phyloP scores from a whole-genome alignment of 2,797 vertebrate genomes.

The Monodelphis domestica region DNA sequence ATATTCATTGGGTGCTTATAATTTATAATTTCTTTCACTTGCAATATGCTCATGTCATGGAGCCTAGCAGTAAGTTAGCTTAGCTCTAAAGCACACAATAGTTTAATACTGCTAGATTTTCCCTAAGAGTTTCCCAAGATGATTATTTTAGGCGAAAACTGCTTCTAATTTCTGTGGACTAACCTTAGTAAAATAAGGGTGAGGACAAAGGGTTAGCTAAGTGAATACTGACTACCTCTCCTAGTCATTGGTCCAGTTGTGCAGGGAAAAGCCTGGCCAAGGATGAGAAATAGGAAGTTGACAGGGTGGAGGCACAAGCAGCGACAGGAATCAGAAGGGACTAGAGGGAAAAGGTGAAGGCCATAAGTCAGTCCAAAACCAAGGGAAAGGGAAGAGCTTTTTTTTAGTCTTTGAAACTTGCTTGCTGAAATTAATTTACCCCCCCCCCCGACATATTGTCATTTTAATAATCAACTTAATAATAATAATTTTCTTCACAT shows the following conservation, averaged over 20 bases:
- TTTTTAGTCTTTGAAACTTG: neutral
- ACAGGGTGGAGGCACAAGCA: neutral
- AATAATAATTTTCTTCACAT: neutral
- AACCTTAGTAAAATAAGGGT: constrained; percentile 20
- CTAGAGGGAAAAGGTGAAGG: neutral
- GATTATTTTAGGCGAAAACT: constrained; percentile 34
- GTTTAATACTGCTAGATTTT: constrained; percentile 7
- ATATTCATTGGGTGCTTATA: constrained; percentile 33
- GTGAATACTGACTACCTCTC: neutral
- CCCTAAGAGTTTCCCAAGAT: constrained; percentile 39
- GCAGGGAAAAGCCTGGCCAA: neutral
- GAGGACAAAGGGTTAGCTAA: constrained; percentile 17
- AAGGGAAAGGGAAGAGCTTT: neutral
- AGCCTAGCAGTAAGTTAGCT: constrained; percentile 28
- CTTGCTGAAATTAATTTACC: neutral
- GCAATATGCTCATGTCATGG: constrained; percentile 30
- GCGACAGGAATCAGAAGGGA: neutral
- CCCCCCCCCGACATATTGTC: neutral
- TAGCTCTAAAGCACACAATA: constrained; percentile 12
- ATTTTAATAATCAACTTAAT: neutral
- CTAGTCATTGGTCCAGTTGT: neutral
- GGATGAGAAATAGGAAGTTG: neutral
- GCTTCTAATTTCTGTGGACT: constrained; percentile 19
- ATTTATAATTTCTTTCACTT: constrained; percentile 63
- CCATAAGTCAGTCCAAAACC: neutral